Percentiles rank a stretch among this genome's conserved stretches.
These are phyloP conservation scores for Apodemia hepburni DNA, from an alignment of 2,888 invertebrate species.

Conservation along the genomic window DNA sequence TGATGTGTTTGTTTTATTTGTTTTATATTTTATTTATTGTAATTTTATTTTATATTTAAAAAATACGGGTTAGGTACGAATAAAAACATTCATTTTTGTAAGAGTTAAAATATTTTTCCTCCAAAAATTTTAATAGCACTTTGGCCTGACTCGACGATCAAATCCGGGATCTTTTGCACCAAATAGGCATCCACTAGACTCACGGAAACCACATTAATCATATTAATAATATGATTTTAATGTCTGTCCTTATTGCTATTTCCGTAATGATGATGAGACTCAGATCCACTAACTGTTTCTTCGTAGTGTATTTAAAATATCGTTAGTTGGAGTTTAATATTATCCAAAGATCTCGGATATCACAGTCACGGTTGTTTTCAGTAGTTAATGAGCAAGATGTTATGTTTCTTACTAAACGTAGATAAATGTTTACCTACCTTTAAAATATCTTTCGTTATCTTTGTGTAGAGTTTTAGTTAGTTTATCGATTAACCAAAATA, in stretches of 20 bases:
- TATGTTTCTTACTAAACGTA: neutral
- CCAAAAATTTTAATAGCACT: too few relatives aligned
- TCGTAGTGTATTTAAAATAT: slow-evolving; percentile 14
- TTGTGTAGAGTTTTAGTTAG: neutral
- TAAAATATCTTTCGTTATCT: neutral
- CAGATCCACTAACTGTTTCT: neutral
- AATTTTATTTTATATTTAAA: too few relatives aligned
- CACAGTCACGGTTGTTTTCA: slow-evolving; percentile 12
- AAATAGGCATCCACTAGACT: too few relatives aligned
- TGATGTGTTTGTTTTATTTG: too few relatives aligned
- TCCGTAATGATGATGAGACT: slow-evolving; percentile 6
- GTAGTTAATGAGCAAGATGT: slow-evolving; percentile 4
- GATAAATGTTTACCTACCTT: neutral
- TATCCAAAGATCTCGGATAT: slow-evolving; percentile 1
- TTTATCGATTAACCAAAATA: neutral
- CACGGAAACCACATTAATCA: neutral
- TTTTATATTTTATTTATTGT: too few relatives aligned
- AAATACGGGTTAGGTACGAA: too few relatives aligned
- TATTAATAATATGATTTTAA: slow-evolving; percentile 10
- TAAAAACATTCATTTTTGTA: too few relatives aligned
- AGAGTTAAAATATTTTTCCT: too few relatives aligned
- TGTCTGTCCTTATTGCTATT: neutral
- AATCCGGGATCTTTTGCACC: too few relatives aligned
- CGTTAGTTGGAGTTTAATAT: slow-evolving; percentile 11
- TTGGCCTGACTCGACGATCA: too few relatives aligned